These are phyloP conservation scores for Eubasilissa regina DNA, from an alignment of 1,140 invertebrate species.

Conservation along the genomic window DNA sequence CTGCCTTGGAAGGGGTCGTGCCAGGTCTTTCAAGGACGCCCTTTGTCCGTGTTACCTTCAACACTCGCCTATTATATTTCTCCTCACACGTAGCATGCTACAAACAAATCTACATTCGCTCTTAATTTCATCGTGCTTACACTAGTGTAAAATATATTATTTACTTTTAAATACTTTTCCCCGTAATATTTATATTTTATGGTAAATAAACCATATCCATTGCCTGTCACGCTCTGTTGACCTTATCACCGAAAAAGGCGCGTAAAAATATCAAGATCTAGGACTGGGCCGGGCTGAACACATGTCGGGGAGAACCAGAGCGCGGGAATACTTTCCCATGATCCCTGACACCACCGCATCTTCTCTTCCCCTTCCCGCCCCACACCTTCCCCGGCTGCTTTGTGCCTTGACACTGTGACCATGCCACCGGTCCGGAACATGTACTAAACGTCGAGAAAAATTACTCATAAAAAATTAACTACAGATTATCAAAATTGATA, in stretches of 20 bases:
- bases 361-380: neutral
- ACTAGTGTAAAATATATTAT: too few species aligned
- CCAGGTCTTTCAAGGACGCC: too few species aligned
- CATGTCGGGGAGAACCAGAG: slow-evolving; percentile 14
- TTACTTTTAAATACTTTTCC: too few species aligned
- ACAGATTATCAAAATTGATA: too few species aligned
- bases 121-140: too few species aligned
- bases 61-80: too few species aligned
- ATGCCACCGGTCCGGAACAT: neutral
- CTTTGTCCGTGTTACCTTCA: too few species aligned
- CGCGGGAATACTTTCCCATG: slow-evolving; percentile 38
- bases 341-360: slow-evolving; percentile 31
- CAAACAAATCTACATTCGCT: too few species aligned
- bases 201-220: slow-evolving; percentile 24
- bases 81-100: too few species aligned
- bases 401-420: neutral
- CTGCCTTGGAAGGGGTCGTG: too few species aligned
- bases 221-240: slow-evolving; percentile 19
- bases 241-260: slow-evolving; percentile 31
- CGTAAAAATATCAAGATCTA: slow-evolving; percentile 28
- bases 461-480: too few species aligned
- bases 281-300: slow-evolving; percentile 6
- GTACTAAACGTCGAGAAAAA: neutral
- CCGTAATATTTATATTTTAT: neutral
- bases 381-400: neutral